Evolutionary conservation across 2,113 vertebrate genomes (phyloP).

Genomic region (Regulus satrapa): DNA sequence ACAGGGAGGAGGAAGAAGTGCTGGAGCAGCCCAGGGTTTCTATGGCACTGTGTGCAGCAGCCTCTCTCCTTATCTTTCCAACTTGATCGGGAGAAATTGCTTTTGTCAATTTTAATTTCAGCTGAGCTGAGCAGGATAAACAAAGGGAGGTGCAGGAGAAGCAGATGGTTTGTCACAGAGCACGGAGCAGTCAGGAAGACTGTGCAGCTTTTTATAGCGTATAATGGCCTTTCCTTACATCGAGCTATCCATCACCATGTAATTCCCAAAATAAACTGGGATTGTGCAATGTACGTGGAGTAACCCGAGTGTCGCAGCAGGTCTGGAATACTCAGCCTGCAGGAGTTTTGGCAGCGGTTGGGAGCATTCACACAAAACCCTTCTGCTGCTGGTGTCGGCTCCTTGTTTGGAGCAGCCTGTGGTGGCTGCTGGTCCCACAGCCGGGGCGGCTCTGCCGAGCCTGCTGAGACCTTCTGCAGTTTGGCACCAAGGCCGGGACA

Average conservation of each 20-base stretch:
- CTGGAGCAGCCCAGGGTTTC: constrained; percentile 26
- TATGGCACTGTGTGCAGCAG: not conserved
- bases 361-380: not conserved
- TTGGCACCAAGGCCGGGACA: not conserved
- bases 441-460: not conserved
- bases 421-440: not conserved
- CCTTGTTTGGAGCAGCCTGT: not conserved
- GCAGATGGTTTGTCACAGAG: constrained; percentile 61
- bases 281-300: not conserved
- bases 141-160: constrained; percentile 35
- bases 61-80: constrained; percentile 1
- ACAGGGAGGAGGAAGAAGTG: not conserved
- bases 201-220: constrained; percentile 38
- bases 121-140: constrained; percentile 44
- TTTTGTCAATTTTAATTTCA: constrained; percentile 69
- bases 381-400: accelerated
- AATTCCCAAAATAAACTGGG: constrained; percentile 40
- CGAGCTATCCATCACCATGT: not conserved
- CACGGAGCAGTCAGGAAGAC: constrained; percentile 31
- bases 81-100: constrained; percentile 41
- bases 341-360: not conserved
- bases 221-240: constrained; percentile 48
- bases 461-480: not conserved
- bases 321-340: not conserved
- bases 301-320: not conserved